Evolutionary conservation across 2,888 invertebrate species (phyloP).

Genomic region (Hirtodrosophila histrioides): DNA sequence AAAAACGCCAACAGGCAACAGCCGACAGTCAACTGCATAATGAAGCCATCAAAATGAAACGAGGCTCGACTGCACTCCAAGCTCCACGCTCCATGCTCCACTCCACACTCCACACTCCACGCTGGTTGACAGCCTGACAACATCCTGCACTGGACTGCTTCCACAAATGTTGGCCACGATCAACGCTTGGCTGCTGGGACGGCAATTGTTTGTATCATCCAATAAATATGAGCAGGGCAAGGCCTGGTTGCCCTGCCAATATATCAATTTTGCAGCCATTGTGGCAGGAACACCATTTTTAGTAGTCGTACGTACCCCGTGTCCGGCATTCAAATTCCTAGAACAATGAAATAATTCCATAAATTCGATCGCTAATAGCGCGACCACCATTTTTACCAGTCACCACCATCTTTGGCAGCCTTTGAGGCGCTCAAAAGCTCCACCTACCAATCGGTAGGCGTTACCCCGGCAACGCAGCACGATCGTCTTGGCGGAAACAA

Average conservation of each 20-base stretch:
- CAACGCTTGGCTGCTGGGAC: conserved; percentile 3
- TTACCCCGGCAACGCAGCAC: conserved; percentile 38
- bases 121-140: conserved; percentile 20
- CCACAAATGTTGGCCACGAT: no score
- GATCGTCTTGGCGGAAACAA: conserved; percentile 62
- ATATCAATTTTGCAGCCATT: conserved; percentile 74
- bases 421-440: conserved; percentile 61
- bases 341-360: conserved; percentile 81
- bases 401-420: conserved; percentile 69
- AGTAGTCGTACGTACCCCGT: conserved; percentile 12
- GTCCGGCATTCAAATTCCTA: conserved; percentile 74
- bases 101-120: neutral
- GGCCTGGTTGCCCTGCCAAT: conserved; percentile 27
- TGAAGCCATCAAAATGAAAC: conserved; percentile 70
- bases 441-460: conserved; percentile 73
- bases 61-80: conserved; percentile 9
- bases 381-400: conserved; percentile 79
- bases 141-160: conserved; percentile 31
- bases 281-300: conserved; percentile 66
- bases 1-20: conserved; percentile 59
- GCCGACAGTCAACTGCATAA: conserved; percentile 64
- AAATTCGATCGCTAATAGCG: conserved; percentile 77
- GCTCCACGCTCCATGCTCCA: neutral
- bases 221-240: conserved; percentile 68
- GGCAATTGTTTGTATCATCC: conserved; percentile 61